These are phyloP conservation scores for Drosophila picticornis DNA, from an alignment of 2,888 invertebrate species.

Conservation along the genomic window DNA sequence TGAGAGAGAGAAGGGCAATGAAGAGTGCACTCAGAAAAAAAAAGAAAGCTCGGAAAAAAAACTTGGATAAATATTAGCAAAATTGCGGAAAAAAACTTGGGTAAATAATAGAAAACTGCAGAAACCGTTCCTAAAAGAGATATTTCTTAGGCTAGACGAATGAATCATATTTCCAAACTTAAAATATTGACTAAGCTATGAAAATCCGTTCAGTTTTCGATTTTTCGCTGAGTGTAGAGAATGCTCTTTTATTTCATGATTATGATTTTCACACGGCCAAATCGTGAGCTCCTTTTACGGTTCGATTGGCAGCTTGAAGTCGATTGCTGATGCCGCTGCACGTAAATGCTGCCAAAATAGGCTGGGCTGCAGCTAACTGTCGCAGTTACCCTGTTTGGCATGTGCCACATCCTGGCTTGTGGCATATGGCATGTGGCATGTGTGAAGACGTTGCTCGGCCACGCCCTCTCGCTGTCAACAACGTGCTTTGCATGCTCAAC, in stretches of 20 bases:
- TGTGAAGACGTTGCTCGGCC: constrained; percentile 33
- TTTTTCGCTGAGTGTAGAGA: not conserved
- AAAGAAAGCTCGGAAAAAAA: not conserved
- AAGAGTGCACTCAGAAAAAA: not conserved
- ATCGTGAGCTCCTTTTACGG: constrained; percentile 46
- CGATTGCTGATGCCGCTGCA: constrained; percentile 22
- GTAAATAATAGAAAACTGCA: not conserved
- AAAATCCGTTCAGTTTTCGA: not conserved
- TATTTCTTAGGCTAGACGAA: not conserved
- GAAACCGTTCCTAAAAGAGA: no score
- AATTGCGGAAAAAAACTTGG: no score
- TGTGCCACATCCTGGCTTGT: constrained; percentile 14
- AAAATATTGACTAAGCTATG: not conserved
- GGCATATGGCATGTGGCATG: constrained; percentile 15
- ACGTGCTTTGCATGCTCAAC: constrained; percentile 73
- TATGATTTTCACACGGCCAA: constrained; percentile 70
- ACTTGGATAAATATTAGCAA: not conserved
- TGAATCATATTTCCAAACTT: not conserved
- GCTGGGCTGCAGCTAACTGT: constrained; percentile 52
- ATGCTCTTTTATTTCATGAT: constrained; percentile 75
- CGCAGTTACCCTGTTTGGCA: constrained; percentile 26
- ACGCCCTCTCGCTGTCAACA: constrained; percentile 69
- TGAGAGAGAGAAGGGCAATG: not conserved
- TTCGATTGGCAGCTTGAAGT: constrained; percentile 14
- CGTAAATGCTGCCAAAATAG: constrained; percentile 45